Evolutionary conservation across 2,888 invertebrate species (phyloP), one percentile per base, ranked within the genome.

Genomic region (Lasioglossum villosulum): DNA sequence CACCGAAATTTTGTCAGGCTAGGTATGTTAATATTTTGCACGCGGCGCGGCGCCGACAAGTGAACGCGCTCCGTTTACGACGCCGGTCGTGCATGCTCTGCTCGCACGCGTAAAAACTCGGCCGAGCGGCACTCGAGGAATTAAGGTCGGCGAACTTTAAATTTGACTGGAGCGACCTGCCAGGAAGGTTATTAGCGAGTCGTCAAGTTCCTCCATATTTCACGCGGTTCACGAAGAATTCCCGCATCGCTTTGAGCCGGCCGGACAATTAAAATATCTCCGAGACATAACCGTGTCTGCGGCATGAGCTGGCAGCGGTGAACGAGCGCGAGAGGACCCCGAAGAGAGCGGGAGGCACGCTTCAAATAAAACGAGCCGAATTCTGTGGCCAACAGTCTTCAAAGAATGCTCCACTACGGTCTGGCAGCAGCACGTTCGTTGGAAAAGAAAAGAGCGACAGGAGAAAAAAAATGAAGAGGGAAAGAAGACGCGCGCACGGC

Each of bases 261-360:
- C 59, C 92, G 93, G 66, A 94, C 93, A 94, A 94, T 94, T 94
- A 93, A 94, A 94, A 94, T 94, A 93, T 93, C 93, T 94, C 90
- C 87, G 92, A 88, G 92, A 90, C 92, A 90, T 92, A 92, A 91
- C 89, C 87, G 88, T 88, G 89, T 90, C 89, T 87, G 83, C 87
- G 83, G 88, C 89, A 87, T 91, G 90, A 90, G 91, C 89, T 91
- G 90, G 90, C 90, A 75, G 75, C 74, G 56, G 52, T 75, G 80
- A 79, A 76, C 79, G 84, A 78, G 59, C 81, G 88, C 84, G 84
- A 80, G 74, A 84, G 72, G 77, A 77, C 77, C 52, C 66, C 68
- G 79, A 59, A 14, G 27, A 12, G 56, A 27, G 12, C 56, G 56
- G 14, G 56, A 59, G 56, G 27, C 27, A 59, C 56, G 66, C 74